Percentiles rank a stretch among this genome's conserved stretches.
Evolutionary conservation across 1,140 invertebrate genomes (phyloP).

Genomic region (Ridgeia piscesae): DNA sequence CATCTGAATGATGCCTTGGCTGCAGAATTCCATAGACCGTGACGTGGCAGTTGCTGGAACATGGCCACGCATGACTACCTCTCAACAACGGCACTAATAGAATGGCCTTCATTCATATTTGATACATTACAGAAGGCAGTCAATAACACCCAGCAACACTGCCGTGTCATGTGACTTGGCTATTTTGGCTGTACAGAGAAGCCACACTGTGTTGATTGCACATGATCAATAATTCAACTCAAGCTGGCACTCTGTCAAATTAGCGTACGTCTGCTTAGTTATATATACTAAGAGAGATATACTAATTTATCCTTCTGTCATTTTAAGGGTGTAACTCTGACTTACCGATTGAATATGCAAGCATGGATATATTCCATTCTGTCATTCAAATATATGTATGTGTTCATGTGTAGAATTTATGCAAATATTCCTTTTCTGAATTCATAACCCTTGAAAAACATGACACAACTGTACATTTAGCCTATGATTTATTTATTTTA

Average conservation of each 20-base stretch:
- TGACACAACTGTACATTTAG: too few species aligned
- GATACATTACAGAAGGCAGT: not conserved
- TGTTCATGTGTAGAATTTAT: not conserved
- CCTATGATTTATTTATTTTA: too few species aligned
- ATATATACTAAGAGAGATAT: too few species aligned
- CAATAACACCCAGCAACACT: not conserved
- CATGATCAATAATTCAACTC: not conserved
- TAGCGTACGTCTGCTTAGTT: not conserved
- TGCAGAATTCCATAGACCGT: not conserved
- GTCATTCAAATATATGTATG: not conserved
- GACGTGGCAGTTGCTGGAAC: not conserved
- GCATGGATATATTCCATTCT: too few species aligned
- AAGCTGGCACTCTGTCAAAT: not conserved
- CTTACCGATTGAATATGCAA: too few species aligned
- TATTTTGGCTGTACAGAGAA: not conserved
- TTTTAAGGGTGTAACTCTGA: too few species aligned
- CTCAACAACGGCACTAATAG: not conserved
- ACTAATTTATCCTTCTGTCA: too few species aligned
- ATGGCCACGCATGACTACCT: not conserved
- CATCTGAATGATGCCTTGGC: not conserved
- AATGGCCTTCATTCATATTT: not conserved
- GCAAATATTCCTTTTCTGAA: too few species aligned
- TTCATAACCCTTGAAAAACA: too few species aligned
- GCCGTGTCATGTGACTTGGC: not conserved
- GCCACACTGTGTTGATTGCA: not conserved